phyloP scores from a whole-genome alignment of 2,888 invertebrate genomes.

The Perizoma flavofasciatum region DNA sequence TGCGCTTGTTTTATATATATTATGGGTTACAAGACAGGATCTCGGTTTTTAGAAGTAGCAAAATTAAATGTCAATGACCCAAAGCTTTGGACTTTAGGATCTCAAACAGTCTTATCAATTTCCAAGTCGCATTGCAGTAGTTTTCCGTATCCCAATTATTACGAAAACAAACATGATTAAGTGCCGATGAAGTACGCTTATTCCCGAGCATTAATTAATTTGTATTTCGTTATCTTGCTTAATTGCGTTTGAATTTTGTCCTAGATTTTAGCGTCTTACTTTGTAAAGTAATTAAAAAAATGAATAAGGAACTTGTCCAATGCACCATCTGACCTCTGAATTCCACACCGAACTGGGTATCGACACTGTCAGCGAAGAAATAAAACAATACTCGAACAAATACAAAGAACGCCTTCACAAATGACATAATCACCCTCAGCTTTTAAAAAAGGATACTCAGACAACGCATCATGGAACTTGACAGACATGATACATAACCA shows the following conservation, averaged over 20 bases:
- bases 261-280: slow-evolving; percentile 12
- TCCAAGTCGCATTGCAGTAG: slow-evolving; percentile 32
- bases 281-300: not conserved
- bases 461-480: too few relatives aligned
- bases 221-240: slow-evolving; percentile 26
- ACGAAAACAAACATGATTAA: slow-evolving; percentile 31
- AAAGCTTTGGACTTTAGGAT: slow-evolving; percentile 4
- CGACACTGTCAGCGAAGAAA: too few relatives aligned
- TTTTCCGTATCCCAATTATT: slow-evolving; percentile 44
- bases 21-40: too few relatives aligned
- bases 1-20: too few relatives aligned
- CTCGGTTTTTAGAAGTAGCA: too few relatives aligned
- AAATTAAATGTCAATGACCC: slow-evolving; percentile 4
- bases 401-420: too few relatives aligned
- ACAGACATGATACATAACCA: too few relatives aligned
- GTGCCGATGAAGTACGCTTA: slow-evolving; percentile 25
- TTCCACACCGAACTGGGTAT: too few relatives aligned
- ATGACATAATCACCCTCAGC: too few relatives aligned
- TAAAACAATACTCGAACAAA: too few relatives aligned
- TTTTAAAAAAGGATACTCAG: too few relatives aligned
- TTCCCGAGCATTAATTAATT: slow-evolving; percentile 27
- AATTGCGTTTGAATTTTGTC: slow-evolving; percentile 21
- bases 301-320: not conserved
- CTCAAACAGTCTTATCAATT: slow-evolving; percentile 19
- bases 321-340: too few relatives aligned